Percentiles rank a stretch among this genome's conserved stretches.
phyloP scores from a whole-genome alignment of 2,113 vertebrate species.

The Reinhardtius hippoglossoides region DNA sequence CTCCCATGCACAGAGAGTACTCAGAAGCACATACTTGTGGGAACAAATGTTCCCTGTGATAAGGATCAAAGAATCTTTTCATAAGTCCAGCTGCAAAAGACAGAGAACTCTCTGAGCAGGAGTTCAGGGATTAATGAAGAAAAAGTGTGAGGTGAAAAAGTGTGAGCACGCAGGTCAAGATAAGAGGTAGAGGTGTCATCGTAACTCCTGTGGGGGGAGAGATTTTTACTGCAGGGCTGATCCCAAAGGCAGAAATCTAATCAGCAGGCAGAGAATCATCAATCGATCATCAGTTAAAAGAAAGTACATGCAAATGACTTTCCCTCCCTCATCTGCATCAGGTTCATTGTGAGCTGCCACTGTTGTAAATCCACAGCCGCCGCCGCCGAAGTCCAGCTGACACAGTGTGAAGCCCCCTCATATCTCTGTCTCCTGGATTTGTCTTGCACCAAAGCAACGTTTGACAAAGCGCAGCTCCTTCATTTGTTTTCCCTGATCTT shows the following conservation, averaged over 20 bases:
- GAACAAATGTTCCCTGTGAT: constrained; percentile 65
- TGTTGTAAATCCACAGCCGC: neutral
- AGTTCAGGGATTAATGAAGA: constrained; percentile 16
- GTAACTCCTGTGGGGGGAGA: neutral
- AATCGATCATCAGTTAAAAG: constrained; percentile 8
- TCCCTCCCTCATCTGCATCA: neutral
- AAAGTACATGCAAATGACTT: neutral
- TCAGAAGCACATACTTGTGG: constrained; percentile 27
- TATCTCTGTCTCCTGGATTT: constrained; percentile 19
- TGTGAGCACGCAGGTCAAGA: constrained; percentile 9
- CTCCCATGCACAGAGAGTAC: constrained; percentile 15
- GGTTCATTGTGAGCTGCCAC: neutral
- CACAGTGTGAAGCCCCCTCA: constrained; percentile 1
- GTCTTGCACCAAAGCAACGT: constrained; percentile 9
- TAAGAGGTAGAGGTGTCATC: neutral
- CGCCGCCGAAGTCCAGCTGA: constrained; percentile 15
- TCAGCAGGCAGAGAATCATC: neutral
- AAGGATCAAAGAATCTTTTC: constrained; percentile 53
- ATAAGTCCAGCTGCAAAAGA: constrained; percentile 39
- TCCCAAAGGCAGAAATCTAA: neutral
- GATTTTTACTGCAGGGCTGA: neutral
- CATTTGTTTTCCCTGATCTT: constrained; percentile 47
- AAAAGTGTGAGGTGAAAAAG: constrained; percentile 2
- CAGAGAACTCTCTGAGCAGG: constrained; percentile 15
- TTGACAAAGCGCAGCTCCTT: constrained; percentile 13